A percentile compares a stretch with the other conserved stretches of the same genome.
phyloP scores from a whole-genome alignment of 1,140 invertebrate genomes.

The Marisa cornuarietis region DNA sequence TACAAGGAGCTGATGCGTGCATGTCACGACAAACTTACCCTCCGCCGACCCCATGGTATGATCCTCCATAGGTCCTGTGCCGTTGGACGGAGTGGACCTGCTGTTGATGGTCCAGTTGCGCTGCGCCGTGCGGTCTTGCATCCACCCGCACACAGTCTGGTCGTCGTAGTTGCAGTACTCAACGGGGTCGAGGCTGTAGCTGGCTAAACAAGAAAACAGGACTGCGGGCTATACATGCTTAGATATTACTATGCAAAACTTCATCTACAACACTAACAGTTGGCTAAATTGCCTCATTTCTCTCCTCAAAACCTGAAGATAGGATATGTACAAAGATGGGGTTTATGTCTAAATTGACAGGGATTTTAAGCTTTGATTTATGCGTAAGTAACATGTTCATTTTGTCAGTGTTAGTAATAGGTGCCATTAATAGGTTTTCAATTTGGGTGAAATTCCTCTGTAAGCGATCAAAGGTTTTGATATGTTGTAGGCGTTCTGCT shows the following conservation, averaged over 20 bases:
- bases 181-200: slow-evolving; percentile 7
- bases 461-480: no score
- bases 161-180: slow-evolving; percentile 43
- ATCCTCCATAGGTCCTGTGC: slow-evolving; percentile 53
- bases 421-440: no score
- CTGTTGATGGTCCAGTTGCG: slow-evolving; percentile 78
- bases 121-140: slow-evolving; percentile 75
- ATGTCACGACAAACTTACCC: slow-evolving; percentile 7
- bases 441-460: no score
- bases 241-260: neutral
- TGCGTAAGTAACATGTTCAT: no score
- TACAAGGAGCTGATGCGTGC: neutral
- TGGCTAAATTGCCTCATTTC: no score
- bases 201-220: neutral
- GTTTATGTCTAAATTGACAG: no score
- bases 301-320: no score
- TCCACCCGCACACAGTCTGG: slow-evolving; percentile 75
- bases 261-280: neutral
- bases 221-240: neutral
- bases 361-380: no score
- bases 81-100: slow-evolving; percentile 71
- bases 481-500: no score
- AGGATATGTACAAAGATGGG: no score
- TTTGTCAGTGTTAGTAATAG: no score
- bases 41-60: slow-evolving; percentile 44